phyloP scores from a whole-genome alignment of 2,797 vertebrate genomes.

The Saxicola maurus region DNA sequence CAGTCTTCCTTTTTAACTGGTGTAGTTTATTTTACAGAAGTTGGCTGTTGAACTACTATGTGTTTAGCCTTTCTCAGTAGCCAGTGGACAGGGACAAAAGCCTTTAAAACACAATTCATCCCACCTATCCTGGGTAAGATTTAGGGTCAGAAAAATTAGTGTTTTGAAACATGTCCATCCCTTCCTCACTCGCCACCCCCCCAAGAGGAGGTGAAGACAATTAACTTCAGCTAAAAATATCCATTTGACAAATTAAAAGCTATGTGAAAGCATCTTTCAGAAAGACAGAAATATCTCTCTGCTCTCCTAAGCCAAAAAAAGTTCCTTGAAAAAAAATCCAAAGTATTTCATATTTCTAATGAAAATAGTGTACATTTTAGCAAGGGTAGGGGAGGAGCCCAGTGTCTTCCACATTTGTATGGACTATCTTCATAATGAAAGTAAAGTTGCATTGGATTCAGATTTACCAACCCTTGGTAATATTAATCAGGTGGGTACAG shows the following conservation, averaged over 20 bases:
- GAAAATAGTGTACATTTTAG: not conserved
- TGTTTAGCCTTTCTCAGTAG: not conserved
- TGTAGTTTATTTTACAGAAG: not conserved
- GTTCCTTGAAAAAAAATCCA: not conserved
- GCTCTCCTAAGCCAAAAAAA: not conserved
- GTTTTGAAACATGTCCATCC: not conserved
- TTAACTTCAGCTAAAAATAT: not conserved
- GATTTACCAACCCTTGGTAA: not conserved
- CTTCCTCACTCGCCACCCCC: fast-evolving
- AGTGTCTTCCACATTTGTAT: not conserved
- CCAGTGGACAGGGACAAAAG: not conserved
- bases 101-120: not conserved
- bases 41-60: not conserved
- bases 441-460: not conserved
- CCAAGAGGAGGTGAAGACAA: not conserved
- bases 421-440: not conserved
- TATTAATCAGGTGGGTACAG: not conserved
- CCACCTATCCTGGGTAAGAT: not conserved
- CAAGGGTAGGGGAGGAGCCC: not conserved
- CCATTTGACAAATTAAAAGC: not conserved
- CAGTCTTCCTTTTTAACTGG: not conserved
- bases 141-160: not conserved
- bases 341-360: not conserved
- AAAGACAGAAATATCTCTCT: not conserved
- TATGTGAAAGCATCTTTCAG: not conserved